These are phyloP conservation scores for Nannobrachium achirus DNA, from an alignment of 2,113 vertebrate genomes.

Conservation along the genomic window DNA sequence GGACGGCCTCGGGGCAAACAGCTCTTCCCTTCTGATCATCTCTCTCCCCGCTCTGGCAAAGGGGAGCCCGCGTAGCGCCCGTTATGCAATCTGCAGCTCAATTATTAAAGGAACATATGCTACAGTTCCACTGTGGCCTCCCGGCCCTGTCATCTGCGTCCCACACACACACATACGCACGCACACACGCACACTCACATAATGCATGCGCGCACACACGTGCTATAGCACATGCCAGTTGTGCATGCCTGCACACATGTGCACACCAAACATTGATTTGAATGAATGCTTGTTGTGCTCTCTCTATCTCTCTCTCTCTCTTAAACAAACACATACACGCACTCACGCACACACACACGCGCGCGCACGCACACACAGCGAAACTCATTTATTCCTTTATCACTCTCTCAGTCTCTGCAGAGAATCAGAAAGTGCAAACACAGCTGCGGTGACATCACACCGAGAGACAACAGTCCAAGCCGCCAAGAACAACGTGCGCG, in stretches of 20 bases:
- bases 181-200: slow-evolving; percentile 26
- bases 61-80: slow-evolving; percentile 34
- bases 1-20: no score
- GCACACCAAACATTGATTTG: no score
- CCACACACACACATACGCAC: slow-evolving; percentile 35
- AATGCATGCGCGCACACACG: background rate
- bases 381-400: background rate
- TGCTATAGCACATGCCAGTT: no score
- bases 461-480: background rate
- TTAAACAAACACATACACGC: background rate
- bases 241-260: no score
- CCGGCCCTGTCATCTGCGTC: slow-evolving; percentile 46
- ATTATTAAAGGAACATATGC: slow-evolving; percentile 82
- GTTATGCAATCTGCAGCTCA: slow-evolving; percentile 72
- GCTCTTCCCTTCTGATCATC: slow-evolving; percentile 53
- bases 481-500: background rate
- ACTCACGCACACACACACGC: no score
- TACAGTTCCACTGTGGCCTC: slow-evolving; percentile 50
- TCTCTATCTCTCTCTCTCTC: no score
- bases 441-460: slow-evolving; percentile 20
- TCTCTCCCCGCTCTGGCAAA: slow-evolving; percentile 2
- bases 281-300: no score
- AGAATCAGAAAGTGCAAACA: slow-evolving; percentile 27
- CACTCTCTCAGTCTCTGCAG: slow-evolving; percentile 7
- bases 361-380: no score